Evolutionary conservation across 2,113 vertebrate species (phyloP).

Genomic region (Solea senegalensis): DNA sequence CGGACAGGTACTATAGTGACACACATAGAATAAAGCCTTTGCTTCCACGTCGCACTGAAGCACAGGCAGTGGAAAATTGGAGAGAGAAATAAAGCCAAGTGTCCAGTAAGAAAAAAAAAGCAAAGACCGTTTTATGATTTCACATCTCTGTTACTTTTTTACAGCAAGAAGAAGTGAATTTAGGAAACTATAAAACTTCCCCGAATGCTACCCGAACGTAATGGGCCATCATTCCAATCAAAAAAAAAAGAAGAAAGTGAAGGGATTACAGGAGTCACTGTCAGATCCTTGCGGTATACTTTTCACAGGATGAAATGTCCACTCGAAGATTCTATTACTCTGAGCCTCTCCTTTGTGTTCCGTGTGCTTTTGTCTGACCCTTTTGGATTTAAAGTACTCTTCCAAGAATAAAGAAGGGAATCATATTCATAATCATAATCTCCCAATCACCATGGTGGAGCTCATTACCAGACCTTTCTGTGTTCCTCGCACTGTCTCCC

Average conservation of each 20-base stretch:
- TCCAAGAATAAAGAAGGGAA: slow-evolving; percentile 73
- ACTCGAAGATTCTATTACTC: slow-evolving; percentile 73
- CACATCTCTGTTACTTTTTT: background rate
- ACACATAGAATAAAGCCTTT: slow-evolving; percentile 23
- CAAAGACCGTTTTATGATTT: slow-evolving; percentile 12
- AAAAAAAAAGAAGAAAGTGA: background rate
- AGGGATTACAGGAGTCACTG: background rate
- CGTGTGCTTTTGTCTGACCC: slow-evolving; percentile 67
- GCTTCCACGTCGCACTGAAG: slow-evolving; percentile 18
- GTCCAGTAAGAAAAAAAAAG: slow-evolving; percentile 14
- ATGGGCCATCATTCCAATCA: slow-evolving; percentile 12
- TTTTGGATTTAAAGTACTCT: slow-evolving; percentile 69
- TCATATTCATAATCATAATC: slow-evolving; percentile 82
- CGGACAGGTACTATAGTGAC: slow-evolving; percentile 13
- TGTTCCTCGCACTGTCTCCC: slow-evolving; percentile 71
- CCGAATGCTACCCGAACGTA: slow-evolving; percentile 3
- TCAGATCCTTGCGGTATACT: slow-evolving; percentile 18
- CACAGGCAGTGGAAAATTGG: background rate
- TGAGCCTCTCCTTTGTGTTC: slow-evolving; percentile 56
- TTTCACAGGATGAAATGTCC: slow-evolving; percentile 63
- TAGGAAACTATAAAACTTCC: background rate
- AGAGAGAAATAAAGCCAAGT: background rate
- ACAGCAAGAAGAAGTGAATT: slow-evolving; percentile 1
- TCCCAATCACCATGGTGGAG: slow-evolving; percentile 73
- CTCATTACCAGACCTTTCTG: slow-evolving; percentile 80